Evolutionary conservation across 2,113 vertebrate genomes (phyloP).

Genomic region (Nothobranchius furzeri): DNA sequence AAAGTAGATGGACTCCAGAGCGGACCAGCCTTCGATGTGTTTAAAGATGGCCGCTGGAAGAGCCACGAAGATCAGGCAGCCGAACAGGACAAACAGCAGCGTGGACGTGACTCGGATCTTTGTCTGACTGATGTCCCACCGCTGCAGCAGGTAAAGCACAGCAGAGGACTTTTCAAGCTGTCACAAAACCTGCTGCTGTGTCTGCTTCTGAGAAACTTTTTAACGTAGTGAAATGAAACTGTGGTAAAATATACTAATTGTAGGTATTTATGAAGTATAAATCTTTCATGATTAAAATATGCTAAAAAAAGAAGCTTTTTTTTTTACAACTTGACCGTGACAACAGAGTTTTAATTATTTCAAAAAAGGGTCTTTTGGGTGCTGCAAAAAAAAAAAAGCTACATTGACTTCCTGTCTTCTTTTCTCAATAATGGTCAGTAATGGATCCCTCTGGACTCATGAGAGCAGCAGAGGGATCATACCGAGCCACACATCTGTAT

Average conservation of each 20-base stretch:
- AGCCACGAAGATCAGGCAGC: conserved; percentile 92
- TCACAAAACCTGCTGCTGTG: not conserved
- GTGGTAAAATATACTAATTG: too few relatives aligned
- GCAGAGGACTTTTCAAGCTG: not conserved
- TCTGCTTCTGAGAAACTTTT: not conserved
- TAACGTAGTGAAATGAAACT: too few relatives aligned
- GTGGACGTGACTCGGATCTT: conserved; percentile 96
- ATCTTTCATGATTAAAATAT: too few relatives aligned
- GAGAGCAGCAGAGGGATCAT: conserved; percentile 17
- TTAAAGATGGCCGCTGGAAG: conserved; percentile 82
- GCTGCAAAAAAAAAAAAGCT: not conserved
- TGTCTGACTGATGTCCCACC: conserved; percentile 94
- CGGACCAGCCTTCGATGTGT: conserved; percentile 95
- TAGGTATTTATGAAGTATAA: too few relatives aligned
- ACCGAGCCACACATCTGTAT: conserved; percentile 8
- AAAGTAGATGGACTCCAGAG: conserved; percentile 92
- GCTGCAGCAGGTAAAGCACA: conserved; percentile 71
- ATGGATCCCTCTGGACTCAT: conserved; percentile 7
- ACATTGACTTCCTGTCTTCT: conserved; percentile 48
- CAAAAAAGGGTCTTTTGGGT: not conserved
- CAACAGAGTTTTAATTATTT: too few relatives aligned
- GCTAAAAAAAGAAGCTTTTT: too few relatives aligned
- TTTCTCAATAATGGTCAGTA: conserved; percentile 42
- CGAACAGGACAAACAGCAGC: conserved; percentile 93
- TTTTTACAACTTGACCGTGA: too few relatives aligned